Percentiles rank a stretch among this genome's conserved stretches.
phyloP scores from a whole-genome alignment of 2,113 vertebrate species.

The Hystrix cristata region DNA sequence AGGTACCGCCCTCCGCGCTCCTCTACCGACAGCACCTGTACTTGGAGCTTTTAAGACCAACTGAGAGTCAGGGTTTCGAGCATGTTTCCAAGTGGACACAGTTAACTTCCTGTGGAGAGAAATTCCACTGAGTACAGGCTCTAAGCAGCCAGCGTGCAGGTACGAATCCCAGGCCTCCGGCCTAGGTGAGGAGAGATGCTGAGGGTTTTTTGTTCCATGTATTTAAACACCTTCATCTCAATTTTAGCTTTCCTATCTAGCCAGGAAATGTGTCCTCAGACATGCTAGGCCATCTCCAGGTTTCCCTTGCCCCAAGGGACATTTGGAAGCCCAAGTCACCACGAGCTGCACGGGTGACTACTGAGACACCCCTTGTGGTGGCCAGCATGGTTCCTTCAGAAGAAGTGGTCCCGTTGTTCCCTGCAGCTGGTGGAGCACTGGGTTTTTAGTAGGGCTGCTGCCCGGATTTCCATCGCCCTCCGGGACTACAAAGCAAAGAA shows the following conservation, averaged over 20 bases:
- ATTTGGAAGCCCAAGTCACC: background rate
- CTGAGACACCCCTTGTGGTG: background rate
- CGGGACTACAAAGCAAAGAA: background rate
- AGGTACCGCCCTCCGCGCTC: too few species aligned
- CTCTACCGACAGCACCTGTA: background rate
- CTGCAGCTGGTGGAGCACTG: background rate
- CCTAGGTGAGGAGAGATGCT: background rate
- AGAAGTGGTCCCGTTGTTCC: background rate
- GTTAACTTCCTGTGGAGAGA: background rate
- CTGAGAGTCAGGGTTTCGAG: background rate
- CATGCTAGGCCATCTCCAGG: background rate
- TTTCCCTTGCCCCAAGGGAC: background rate
- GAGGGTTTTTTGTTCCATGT: background rate
- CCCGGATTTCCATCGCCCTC: background rate
- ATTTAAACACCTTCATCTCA: conserved; percentile 14
- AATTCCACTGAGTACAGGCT: background rate
- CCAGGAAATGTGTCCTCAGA: background rate
- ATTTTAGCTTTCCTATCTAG: background rate
- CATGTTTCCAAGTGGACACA: background rate
- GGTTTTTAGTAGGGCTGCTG: background rate
- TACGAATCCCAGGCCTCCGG: background rate
- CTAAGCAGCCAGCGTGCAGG: background rate
- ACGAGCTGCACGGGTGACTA: background rate
- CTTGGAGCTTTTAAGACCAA: background rate
- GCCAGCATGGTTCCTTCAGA: background rate